These are phyloP conservation scores for Andrena marginata DNA, from an alignment of 2,888 invertebrate species.

Conservation along the genomic window DNA sequence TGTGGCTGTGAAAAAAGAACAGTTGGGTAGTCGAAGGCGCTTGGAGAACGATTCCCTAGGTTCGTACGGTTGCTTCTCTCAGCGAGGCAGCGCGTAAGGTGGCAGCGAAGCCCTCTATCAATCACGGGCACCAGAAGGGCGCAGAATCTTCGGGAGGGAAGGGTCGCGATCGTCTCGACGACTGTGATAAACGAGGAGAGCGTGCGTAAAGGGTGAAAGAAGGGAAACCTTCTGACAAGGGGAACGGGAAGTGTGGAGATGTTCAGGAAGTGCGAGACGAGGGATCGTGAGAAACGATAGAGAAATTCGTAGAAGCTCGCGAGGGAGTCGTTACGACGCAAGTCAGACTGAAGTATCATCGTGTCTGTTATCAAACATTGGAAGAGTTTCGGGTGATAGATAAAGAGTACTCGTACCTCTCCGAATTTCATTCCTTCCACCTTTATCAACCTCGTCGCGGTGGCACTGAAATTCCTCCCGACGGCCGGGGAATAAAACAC, in stretches of 20 bases:
- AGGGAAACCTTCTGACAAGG: neutral
- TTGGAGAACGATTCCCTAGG: no score
- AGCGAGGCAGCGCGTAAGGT: constrained; percentile 26
- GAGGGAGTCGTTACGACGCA: no score
- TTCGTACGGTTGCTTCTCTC: no score
- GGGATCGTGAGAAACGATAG: neutral
- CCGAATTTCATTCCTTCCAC: no score
- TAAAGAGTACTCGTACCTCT: no score
- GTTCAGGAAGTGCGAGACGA: neutral
- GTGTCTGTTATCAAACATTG: no score
- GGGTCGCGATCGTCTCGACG: constrained; percentile 14
- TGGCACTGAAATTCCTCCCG: no score
- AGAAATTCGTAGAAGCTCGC: no score
- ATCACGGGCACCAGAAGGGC: constrained; percentile 44
- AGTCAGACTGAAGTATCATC: no score
- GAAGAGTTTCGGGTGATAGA: no score
- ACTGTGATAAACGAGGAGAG: constrained; percentile 8
- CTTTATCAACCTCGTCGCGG: no score
- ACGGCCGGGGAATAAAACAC: neutral
- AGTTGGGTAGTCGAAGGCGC: no score
- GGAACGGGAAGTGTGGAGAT: neutral
- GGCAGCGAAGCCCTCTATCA: constrained; percentile 44
- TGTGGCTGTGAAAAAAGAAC: neutral
- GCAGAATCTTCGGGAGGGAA: constrained; percentile 35
- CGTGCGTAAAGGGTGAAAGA: neutral